Evolutionary conservation across 2,888 invertebrate species (phyloP).

Genomic region (Cantharis rufa): DNA sequence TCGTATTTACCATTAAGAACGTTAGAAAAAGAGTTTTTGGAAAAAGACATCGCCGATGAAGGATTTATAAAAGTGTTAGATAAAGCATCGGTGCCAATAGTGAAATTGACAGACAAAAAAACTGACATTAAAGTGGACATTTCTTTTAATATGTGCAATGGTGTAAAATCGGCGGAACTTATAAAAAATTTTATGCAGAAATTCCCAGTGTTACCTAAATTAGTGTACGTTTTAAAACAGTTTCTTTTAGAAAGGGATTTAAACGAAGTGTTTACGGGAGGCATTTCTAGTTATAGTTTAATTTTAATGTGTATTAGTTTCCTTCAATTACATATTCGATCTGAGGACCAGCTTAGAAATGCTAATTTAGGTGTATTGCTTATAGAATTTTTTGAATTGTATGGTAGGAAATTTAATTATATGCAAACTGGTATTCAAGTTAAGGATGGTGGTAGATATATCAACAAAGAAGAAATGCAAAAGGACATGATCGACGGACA

Average conservation of each 20-base stretch:
- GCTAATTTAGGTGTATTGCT: conserved; percentile 91
- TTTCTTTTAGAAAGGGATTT: conserved; percentile 96
- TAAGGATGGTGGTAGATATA: conserved; percentile 90
- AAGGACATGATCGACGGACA: conserved; percentile 94
- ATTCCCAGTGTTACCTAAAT: conserved; percentile 88
- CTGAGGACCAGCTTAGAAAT: conserved; percentile 59
- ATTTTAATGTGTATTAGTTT: conserved; percentile 99
- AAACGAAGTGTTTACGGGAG: conserved; percentile 99
- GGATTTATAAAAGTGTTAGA: conserved; percentile 93
- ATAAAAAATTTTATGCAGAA: conserved; percentile 88
- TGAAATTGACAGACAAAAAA: conserved; percentile 90
- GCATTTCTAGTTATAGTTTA: conserved; percentile 97
- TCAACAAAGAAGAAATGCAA: conserved; percentile 92
- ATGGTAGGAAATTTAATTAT: conserved; percentile 95
- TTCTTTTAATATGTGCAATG: conserved; percentile 98
- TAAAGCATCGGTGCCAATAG: conserved; percentile 97
- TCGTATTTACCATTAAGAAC: conserved; percentile 77
- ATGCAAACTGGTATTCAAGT: conserved; percentile 92
- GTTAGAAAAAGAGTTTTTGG: conserved; percentile 86
- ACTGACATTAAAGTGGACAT: conserved; percentile 95
- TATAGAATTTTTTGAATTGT: conserved; percentile 96
- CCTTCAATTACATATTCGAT: conserved; percentile 87
- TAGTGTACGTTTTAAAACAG: conserved; percentile 97
- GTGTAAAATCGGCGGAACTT: conserved; percentile 94
- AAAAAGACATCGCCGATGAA: conserved; percentile 87